phyloP scores from a whole-genome alignment of 2,888 invertebrate genomes.

The Smittia aterrima region DNA sequence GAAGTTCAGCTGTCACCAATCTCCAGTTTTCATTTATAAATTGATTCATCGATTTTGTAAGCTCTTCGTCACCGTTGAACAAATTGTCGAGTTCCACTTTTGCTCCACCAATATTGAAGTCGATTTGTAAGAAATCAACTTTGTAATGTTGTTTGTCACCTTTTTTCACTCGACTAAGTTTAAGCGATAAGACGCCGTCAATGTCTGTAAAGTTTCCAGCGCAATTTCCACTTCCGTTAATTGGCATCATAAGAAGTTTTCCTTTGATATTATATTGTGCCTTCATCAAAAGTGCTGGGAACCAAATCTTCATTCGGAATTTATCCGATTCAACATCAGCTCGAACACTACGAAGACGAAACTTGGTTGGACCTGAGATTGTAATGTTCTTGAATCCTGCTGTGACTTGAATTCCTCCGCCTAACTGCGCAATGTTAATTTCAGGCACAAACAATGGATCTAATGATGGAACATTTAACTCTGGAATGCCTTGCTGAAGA shows the following conservation, averaged over 20 bases:
- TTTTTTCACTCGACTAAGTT: constrained; percentile 58
- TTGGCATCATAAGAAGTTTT: constrained; percentile 70
- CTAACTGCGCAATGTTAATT: constrained; percentile 66
- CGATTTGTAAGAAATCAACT: constrained; percentile 64
- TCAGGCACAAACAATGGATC: constrained; percentile 70
- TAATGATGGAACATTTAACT: constrained; percentile 65
- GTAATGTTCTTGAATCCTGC: constrained; percentile 65
- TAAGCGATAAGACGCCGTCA: constrained; percentile 61
- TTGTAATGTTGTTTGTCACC: constrained; percentile 59
- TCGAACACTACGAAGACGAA: constrained; percentile 65
- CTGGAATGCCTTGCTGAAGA: constrained; percentile 64
- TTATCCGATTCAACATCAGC: constrained; percentile 59
- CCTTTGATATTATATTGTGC: constrained; percentile 68
- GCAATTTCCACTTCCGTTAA: constrained; percentile 66
- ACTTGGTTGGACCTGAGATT: constrained; percentile 63
- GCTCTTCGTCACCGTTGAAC: constrained; percentile 67
- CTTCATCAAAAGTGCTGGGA: constrained; percentile 64
- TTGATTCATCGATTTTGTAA: constrained; percentile 70
- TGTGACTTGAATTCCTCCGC: constrained; percentile 66
- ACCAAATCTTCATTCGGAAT: constrained; percentile 61
- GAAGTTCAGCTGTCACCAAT: constrained; percentile 66
- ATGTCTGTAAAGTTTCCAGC: constrained; percentile 70
- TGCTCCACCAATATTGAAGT: constrained; percentile 66
- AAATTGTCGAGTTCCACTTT: constrained; percentile 67
- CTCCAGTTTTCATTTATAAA: constrained; percentile 79